Conservation (phyloP, 2,797 vertebrate genomes). For the Enteromius paludinosus region DNA sequence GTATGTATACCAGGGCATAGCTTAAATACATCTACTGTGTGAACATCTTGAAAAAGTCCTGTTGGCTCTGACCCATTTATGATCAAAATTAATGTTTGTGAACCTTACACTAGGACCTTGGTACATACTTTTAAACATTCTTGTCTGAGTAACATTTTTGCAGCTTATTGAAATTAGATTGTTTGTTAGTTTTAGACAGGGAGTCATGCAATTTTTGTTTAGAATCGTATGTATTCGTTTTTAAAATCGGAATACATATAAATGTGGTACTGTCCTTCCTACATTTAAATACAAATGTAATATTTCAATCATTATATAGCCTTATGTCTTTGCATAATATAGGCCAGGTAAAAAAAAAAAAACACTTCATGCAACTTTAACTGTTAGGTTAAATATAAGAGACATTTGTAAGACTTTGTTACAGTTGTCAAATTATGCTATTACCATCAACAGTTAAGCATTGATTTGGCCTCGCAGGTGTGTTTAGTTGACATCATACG, state of each 20-base stretch:
- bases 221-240: background rate
- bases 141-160: background rate
- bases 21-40: background rate
- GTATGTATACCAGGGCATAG: background rate
- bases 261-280: background rate
- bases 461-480: background rate
- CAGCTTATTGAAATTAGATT: background rate
- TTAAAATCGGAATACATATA: background rate
- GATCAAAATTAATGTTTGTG: background rate
- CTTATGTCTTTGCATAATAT: background rate
- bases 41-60: background rate
- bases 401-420: background rate
- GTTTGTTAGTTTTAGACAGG: background rate
- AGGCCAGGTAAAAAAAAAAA: background rate
- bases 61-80: background rate
- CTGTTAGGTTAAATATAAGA: background rate
- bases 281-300: background rate
- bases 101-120: background rate
- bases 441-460: conserved; percentile 7
- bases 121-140: background rate
- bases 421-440: background rate
- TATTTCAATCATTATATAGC: background rate
- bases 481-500: conserved; percentile 16
- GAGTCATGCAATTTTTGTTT: background rate
- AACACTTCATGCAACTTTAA: background rate